Percentiles rank a stretch among this genome's conserved stretches.
Evolutionary conservation across 2,797 vertebrate genomes (phyloP).

Genomic region (Parambassis ranga): DNA sequence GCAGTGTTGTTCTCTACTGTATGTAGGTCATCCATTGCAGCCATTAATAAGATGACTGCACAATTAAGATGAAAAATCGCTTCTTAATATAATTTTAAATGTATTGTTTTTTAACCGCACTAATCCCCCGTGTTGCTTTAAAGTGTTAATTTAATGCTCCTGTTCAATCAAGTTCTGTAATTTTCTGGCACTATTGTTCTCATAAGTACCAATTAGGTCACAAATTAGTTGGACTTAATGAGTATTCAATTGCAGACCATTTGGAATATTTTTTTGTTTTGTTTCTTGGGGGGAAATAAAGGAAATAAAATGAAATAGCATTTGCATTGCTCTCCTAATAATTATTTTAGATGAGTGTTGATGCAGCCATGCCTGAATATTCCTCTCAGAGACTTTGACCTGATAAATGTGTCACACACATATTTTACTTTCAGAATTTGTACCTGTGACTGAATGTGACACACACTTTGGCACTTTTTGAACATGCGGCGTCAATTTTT

Average conservation of each 20-base stretch:
- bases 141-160: constrained; percentile 74
- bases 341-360: constrained; percentile 9
- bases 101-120: constrained; percentile 72
- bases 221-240: constrained; percentile 71
- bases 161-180: constrained; percentile 69
- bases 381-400: not conserved
- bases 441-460: constrained; percentile 8
- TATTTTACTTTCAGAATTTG: constrained; percentile 16
- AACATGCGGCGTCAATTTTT: not conserved
- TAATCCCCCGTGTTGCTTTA: constrained; percentile 70
- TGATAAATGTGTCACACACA: not conserved
- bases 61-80: constrained; percentile 66
- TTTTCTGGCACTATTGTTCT: constrained; percentile 73
- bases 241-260: constrained; percentile 59
- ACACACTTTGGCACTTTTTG: constrained; percentile 7
- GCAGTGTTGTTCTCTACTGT: constrained; percentile 13
- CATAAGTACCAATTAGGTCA: constrained; percentile 75
- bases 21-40: constrained; percentile 62
- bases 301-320: not conserved
- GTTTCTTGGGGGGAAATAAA: too few species aligned
- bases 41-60: constrained; percentile 63
- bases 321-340: constrained; percentile 1
- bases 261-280: constrained; percentile 50
- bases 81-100: constrained; percentile 69
- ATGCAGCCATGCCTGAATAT: not conserved